Conservation (phyloP, 2,888 invertebrate species). For the Hololepta plana region DNA sequence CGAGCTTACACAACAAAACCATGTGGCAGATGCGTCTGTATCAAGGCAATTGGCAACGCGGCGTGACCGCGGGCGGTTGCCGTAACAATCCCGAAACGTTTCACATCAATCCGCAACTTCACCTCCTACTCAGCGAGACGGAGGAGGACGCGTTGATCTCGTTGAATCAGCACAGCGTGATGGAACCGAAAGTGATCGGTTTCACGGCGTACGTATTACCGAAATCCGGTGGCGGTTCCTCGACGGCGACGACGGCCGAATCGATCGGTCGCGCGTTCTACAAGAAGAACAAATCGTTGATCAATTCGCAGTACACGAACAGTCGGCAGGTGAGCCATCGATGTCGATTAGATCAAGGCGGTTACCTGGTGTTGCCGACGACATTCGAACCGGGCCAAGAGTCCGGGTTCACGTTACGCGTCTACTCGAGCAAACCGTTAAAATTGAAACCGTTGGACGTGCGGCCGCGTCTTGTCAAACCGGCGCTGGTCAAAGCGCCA, state of each 20-base stretch:
- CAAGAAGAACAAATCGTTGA: constrained; percentile 67
- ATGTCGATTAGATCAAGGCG: constrained; percentile 61
- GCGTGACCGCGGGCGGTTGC: constrained; percentile 80
- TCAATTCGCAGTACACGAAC: constrained; percentile 84
- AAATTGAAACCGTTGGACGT: constrained; percentile 57
- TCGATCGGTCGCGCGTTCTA: constrained; percentile 65
- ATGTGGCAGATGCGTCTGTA: constrained; percentile 80
- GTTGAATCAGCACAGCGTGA: constrained; percentile 74
- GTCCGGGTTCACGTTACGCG: constrained; percentile 70
- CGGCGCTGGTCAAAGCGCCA: constrained; percentile 61
- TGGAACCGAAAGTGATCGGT: constrained; percentile 86
- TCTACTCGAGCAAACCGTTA: constrained; percentile 58
- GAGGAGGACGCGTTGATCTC: constrained; percentile 64
- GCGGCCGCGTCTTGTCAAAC: constrained; percentile 47
- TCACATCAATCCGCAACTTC: constrained; percentile 82
- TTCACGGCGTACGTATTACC: constrained; percentile 69
- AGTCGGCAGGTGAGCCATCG: constrained; percentile 60
- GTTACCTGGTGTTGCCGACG: constrained; percentile 73
- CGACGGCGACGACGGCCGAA: no score
- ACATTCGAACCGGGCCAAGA: constrained; percentile 85
- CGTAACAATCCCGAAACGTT: constrained; percentile 81
- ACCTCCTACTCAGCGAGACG: constrained; percentile 58
- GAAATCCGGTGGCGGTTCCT: no score
- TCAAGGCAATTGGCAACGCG: constrained; percentile 72
- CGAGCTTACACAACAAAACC: constrained; percentile 54